phyloP scores from a whole-genome alignment of 2,888 invertebrate species.

The Sphinx pinastri region DNA sequence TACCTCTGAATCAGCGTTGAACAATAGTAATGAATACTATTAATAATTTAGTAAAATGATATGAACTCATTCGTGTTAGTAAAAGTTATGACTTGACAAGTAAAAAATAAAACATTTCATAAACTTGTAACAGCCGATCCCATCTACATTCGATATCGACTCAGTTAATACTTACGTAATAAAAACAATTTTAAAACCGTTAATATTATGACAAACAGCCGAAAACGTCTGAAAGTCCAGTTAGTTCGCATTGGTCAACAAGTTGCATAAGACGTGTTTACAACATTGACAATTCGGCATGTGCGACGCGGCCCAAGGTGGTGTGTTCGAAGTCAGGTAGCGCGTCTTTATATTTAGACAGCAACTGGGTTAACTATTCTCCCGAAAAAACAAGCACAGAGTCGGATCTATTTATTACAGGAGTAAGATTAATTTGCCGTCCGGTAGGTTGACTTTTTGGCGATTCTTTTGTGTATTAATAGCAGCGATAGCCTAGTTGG shows the following conservation, averaged over 20 bases:
- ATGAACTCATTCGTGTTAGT: neutral
- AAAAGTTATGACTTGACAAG: no score
- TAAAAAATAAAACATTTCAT: neutral
- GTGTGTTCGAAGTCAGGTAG: conserved; percentile 69
- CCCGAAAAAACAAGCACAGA: conserved; percentile 62
- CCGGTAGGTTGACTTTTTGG: no score
- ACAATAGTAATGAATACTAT: conserved; percentile 32
- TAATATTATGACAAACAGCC: neutral
- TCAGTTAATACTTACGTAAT: neutral
- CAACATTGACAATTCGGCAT: conserved; percentile 54
- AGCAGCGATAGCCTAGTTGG: no score
- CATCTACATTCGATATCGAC: no score
- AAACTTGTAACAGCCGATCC: neutral
- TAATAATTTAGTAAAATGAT: neutral
- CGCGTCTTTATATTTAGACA: conserved; percentile 59
- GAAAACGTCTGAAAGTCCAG: neutral
- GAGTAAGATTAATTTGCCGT: neutral
- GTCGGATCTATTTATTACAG: conserved; percentile 14
- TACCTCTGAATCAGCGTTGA: conserved; percentile 67
- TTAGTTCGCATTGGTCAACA: conserved; percentile 11
- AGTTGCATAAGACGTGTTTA: conserved; percentile 7
- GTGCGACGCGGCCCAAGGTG: conserved; percentile 41
- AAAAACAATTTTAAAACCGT: neutral
- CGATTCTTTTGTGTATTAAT: no score
- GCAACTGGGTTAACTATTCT: conserved; percentile 80